Percentiles rank a stretch among this genome's conserved stretches.
Evolutionary conservation across 1,140 invertebrate genomes (phyloP).

Genomic region (Temnothorax longispinosus): DNA sequence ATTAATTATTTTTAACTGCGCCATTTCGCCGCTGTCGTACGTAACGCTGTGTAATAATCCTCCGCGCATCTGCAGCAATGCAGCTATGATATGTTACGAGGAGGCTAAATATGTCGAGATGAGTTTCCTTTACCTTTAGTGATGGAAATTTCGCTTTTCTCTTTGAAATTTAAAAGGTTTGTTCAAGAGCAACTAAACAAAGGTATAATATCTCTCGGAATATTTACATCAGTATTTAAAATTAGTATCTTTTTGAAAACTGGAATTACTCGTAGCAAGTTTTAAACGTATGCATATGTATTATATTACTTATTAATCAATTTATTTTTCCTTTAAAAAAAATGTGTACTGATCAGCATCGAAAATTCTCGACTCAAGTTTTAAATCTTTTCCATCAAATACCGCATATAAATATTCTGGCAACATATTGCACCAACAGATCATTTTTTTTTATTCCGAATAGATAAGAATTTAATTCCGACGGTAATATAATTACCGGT

Average conservation of each 20-base stretch:
- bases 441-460: background rate
- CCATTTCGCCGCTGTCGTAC: conserved; percentile 46
- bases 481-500: too few relatives aligned
- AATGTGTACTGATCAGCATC: background rate
- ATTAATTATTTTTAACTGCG: conserved; percentile 61
- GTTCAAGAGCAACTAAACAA: background rate
- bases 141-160: background rate
- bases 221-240: background rate
- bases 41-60: conserved; percentile 52
- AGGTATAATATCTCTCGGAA: background rate
- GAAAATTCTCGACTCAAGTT: background rate
- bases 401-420: background rate
- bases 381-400: background rate
- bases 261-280: background rate
- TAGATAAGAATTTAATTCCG: background rate
- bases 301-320: background rate
- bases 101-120: conserved; percentile 23
- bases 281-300: background rate
- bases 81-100: conserved; percentile 14
- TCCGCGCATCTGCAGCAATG: conserved; percentile 13
- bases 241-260: background rate
- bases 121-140: conserved; percentile 1
- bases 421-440: background rate
- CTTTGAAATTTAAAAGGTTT: background rate
- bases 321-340: background rate